Base-by-base conservation (phyloP, 2,113 vertebrate genomes). In the Murina feae region DNA sequence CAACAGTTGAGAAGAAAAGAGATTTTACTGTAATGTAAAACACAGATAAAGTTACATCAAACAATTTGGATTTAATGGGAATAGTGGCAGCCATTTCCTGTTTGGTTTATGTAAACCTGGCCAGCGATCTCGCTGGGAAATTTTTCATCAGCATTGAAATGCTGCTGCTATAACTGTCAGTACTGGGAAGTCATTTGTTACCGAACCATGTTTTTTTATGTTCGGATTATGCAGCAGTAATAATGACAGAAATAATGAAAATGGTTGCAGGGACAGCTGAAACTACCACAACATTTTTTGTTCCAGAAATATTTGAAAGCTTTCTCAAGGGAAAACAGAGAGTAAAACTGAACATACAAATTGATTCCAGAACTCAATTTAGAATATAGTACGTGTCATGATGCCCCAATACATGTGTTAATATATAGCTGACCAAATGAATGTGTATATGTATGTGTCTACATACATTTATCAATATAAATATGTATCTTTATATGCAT, bases 91-190 rank as follows among this genome's bases (percentile, higher is more conserved):
- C 95, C 96, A 97, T 98, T 98, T 98, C 98, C 98, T 98, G 97
- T 98, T 98, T 98, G 97, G 96, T 98, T 98, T 98, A 98, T 98
- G 98, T 98, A 98, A 98, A 97, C 98, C 97, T 98, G 96, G 97
- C 96, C 96, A 91, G 96, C 98, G 95, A 97, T 96, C 95, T 98
- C 86, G 25, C 97, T 97, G 97, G 97, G 97, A 98, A 98, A 98
- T 98, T 98, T 98, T 97, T 98, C 98, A 98, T 98, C 98, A 96
- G 96, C 86, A 96, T 97, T 95, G 96, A 98, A 98, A 98, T 94
- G 97, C 93, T 97, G 95, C 97, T 95, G 98, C 98, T 97, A 97
- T 98, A 98, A 98, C 98, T 98, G 98, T 98, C 98, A 98, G 86
- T 97, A 96, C 97, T 97, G 97, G 95, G 97, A 98, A 98, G 98